Conservation (phyloP, 2,888 invertebrate species). For the Diaphora mendica region DNA sequence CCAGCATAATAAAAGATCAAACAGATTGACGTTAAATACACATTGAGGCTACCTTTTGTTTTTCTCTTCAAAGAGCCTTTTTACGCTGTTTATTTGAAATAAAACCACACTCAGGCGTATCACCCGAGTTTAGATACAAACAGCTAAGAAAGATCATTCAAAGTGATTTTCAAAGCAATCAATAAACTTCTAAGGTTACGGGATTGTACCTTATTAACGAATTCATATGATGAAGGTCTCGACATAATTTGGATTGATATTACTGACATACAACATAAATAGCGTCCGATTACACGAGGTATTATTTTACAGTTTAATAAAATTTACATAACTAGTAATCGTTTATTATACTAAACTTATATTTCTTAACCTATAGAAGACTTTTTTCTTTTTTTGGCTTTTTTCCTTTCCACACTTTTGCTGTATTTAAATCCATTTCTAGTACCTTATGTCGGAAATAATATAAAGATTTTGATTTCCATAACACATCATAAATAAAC, state of each 20-base stretch:
- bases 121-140: conserved; percentile 7
- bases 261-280: conserved; percentile 1
- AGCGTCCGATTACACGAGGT: not conserved
- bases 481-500: no score
- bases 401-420: no score
- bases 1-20: not conserved
- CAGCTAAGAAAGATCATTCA: conserved; percentile 14
- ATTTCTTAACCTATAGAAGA: no score
- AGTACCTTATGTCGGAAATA: no score
- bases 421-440: no score
- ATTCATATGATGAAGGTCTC: conserved; percentile 16
- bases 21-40: not conserved
- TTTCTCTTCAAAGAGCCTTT: not conserved
- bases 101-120: conserved; percentile 1
- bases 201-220: conserved; percentile 20
- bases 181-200: conserved; percentile 23
- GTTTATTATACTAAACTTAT: no score
- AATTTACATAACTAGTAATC: no score
- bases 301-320: not conserved
- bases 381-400: no score
- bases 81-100: conserved; percentile 3
- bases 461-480: no score
- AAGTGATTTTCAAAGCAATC: conserved; percentile 24
- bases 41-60: not conserved
- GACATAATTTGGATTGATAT: conserved; percentile 12